These are phyloP conservation scores for Mus minutoides DNA, from an alignment of 2,797 vertebrate genomes.

Conservation along the genomic window DNA sequence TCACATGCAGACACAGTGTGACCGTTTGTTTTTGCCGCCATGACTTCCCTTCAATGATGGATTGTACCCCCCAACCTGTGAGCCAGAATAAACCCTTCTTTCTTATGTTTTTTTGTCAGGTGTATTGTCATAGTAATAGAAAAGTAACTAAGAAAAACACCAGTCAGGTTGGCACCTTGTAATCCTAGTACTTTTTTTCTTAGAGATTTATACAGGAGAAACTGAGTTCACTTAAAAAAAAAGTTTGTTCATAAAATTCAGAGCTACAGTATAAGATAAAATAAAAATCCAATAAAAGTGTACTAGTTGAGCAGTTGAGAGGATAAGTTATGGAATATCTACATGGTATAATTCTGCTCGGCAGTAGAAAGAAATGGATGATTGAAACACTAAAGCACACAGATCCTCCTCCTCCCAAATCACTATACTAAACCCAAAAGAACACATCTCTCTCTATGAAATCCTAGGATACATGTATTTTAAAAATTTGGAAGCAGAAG, in stretches of 20 bases:
- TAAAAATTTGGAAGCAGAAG: background rate
- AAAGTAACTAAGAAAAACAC: background rate
- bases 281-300: background rate
- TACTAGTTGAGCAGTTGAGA: background rate
- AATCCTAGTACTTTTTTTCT: constrained; percentile 27
- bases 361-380: background rate
- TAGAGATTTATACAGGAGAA: constrained; percentile 25
- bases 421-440: background rate
- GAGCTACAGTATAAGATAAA: constrained; percentile 35
- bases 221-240: background rate
- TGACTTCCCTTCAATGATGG: background rate
- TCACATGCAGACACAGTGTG: background rate
- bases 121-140: background rate
- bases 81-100: too few relatives aligned
- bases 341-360: background rate
- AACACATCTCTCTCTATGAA: background rate
- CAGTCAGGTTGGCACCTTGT: background rate
- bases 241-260: background rate
- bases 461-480: background rate
- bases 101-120: background rate
- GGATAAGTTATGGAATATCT: background rate
- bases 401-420: background rate
- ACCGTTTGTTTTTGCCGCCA: background rate
- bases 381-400: background rate
- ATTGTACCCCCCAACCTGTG: too few relatives aligned